Conservation (phyloP, 2,113 vertebrate genomes). For the Pithys albifrons region DNA sequence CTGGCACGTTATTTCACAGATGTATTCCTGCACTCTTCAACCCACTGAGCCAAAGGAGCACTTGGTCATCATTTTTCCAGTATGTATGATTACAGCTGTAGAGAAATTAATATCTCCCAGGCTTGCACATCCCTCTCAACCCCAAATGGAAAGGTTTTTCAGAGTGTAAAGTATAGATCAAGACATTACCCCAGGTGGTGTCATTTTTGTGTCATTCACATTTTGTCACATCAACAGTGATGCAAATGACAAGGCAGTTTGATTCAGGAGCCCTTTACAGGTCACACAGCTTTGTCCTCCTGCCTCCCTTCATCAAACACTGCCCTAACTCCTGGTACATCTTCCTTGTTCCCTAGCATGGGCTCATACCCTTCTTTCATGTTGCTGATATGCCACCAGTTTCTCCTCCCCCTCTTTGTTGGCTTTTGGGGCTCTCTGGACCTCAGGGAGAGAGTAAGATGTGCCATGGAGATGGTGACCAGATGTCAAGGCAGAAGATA, state of each 20-base stretch:
- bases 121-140: background rate
- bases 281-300: background rate
- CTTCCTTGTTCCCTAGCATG: fast-evolving
- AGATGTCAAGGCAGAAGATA: background rate
- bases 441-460: background rate
- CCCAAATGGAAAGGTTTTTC: background rate
- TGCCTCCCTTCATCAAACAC: background rate
- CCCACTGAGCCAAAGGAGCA: background rate
- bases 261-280: background rate
- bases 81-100: background rate
- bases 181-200: background rate
- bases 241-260: background rate
- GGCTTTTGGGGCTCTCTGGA: background rate
- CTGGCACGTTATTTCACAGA: background rate
- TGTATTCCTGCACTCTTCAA: background rate
- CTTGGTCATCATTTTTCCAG: background rate
- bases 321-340: background rate
- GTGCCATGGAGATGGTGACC: background rate
- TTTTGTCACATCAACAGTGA: background rate
- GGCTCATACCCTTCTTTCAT: background rate
- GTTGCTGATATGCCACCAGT: background rate
- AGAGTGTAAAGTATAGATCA: background rate
- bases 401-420: background rate
- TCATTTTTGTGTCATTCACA: background rate
- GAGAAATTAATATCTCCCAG: background rate